Evolutionary conservation across 1,140 invertebrate species (phyloP), one percentile per base, ranked within the genome.

Genomic region (Palaemon carinicauda): DNA sequence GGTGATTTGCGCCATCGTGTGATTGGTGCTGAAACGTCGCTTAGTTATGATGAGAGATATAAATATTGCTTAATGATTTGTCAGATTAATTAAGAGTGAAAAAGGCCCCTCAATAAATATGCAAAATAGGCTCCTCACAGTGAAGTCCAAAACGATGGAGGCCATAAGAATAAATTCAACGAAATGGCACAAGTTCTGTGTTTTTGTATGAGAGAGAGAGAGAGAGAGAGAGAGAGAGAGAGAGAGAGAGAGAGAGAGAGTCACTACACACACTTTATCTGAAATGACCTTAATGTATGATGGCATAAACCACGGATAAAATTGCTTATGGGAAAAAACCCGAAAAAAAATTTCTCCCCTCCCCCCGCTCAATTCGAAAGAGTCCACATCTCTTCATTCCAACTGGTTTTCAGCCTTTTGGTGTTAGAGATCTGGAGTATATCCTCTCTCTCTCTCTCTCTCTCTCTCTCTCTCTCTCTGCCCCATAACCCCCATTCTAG

Each of bases 211-310:
- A 41, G 41, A 41, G 41, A 41, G 41, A 41, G 41, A 41, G 41
- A 41, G 41, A 41, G 41, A 41, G 41, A 41, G 41, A 41, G 41
- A 41, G 41, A 41, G 41, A 41, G 41, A 41, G 41, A 41, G 41
- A 41, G 41, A 41, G 41, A 41, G 41, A 41, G 41, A 41, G 41
- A 41, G 41, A 41, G 78, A 73, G 84, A 73, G 77, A 56, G 84
- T 80, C 84, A 86, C 84, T 86, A 80, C 84, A 86, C 74, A 80
- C 84, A 80, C 84, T 86, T 41, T 86, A 86, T 86, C 84, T 80
- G 80, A 69, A 86, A 86, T 86, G 84, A 80, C 84, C 84, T 80
- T 86, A 86, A 86, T 80, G 84, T 86, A 86, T 73, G 84, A 56
- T 74, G 73, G 50, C 84, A 86, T 86, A 86, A 86, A 86, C 77